These are phyloP conservation scores for Megaptera novaeangliae DNA, from an alignment of 2,113 vertebrate genomes.

Conservation along the genomic window DNA sequence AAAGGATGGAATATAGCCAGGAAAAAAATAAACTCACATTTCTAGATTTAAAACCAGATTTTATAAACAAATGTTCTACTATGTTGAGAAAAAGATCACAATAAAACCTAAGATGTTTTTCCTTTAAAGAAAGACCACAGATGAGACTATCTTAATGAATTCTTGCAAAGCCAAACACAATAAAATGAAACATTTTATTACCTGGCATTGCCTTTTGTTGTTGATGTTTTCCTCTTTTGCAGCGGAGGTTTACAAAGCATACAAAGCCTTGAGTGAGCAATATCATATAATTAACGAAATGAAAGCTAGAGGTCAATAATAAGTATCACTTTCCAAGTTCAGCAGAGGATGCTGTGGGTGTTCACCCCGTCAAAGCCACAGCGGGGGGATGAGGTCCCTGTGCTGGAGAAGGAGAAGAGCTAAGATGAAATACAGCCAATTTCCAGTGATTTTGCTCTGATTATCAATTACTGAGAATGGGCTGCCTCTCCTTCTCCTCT, in stretches of 20 bases:
- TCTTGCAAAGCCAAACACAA: not conserved
- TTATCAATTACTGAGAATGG: not conserved
- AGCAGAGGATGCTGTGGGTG: not conserved
- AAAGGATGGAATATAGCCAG: not conserved
- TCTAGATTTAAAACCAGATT: not conserved
- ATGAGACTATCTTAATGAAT: not conserved
- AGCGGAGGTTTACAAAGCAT: not conserved
- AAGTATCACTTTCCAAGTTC: not conserved
- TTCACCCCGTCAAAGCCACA: too few relatives aligned
- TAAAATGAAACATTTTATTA: not conserved
- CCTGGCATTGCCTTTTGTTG: too few relatives aligned
- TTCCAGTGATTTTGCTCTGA: not conserved
- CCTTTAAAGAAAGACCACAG: not conserved
- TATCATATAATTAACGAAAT: not conserved
- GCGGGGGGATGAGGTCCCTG: too few relatives aligned
- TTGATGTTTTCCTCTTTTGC: not conserved
- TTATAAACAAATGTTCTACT: not conserved
- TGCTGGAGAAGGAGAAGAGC: too few relatives aligned
- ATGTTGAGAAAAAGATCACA: not conserved
- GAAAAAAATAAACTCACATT: not conserved
- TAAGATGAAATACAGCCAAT: not conserved
- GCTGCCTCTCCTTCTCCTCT: not conserved
- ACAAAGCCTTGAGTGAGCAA: not conserved
- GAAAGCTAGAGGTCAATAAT: too few relatives aligned
- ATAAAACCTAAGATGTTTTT: not conserved